Conservation (phyloP, 2,113 vertebrate genomes). For the Perccottus glenii region DNA sequence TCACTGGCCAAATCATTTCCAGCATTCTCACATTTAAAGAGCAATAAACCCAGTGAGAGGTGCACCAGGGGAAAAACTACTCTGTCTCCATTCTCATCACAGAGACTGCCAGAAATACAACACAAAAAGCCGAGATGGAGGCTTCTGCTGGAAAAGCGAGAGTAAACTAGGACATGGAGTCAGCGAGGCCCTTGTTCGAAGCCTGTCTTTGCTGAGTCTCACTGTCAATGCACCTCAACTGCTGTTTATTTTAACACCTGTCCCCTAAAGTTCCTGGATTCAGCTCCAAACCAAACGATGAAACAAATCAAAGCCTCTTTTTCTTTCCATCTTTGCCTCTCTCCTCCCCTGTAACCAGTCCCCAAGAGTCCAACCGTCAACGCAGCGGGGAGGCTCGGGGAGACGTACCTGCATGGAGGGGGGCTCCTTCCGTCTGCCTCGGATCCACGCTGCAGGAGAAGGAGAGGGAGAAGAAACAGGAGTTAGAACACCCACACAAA, state of each 20-base stretch:
- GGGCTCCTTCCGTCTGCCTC: constrained; percentile 89
- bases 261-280: constrained; percentile 71
- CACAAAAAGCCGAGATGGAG: constrained; percentile 56
- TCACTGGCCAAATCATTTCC: constrained; percentile 65
- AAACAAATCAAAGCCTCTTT: constrained; percentile 73
- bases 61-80: constrained; percentile 51
- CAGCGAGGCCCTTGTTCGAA: constrained; percentile 61
- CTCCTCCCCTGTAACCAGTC: constrained; percentile 56
- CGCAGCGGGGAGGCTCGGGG: constrained; percentile 57
- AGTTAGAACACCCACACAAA: constrained; percentile 71
- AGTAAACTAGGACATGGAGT: constrained; percentile 73
- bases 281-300: constrained; percentile 54
- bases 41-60: constrained; percentile 73
- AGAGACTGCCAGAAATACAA: constrained; percentile 69
- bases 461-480: constrained; percentile 37
- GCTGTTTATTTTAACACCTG: constrained; percentile 77
- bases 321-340: constrained; percentile 55
- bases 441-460: constrained; percentile 91
- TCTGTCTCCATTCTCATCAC: constrained; percentile 51
- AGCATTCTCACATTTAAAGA: constrained; percentile 74
- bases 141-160: constrained; percentile 51
- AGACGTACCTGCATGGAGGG: constrained; percentile 88
- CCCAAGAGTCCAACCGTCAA: constrained; percentile 70
- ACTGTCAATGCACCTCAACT: constrained; percentile 64
- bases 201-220: constrained; percentile 63